phyloP scores from a whole-genome alignment of 2,113 vertebrate genomes.

The Montifringilla adamsi region DNA sequence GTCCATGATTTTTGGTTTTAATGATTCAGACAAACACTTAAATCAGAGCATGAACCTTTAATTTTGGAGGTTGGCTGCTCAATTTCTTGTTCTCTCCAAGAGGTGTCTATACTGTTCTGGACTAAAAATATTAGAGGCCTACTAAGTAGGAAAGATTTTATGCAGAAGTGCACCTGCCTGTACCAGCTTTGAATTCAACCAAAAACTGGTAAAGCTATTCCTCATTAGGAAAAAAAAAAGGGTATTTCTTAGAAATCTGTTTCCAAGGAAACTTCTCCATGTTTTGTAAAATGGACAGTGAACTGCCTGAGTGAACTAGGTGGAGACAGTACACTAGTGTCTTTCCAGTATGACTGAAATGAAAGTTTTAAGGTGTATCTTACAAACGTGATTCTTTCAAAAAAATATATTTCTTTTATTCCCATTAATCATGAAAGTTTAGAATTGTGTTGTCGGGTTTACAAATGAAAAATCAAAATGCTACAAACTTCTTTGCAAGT shows the following conservation, averaged over 20 bases:
- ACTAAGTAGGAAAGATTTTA: not conserved
- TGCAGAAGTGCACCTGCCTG: not conserved
- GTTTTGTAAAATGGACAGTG: not conserved
- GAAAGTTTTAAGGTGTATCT: not conserved
- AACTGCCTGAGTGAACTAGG: not conserved
- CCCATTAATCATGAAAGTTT: not conserved
- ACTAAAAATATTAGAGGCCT: not conserved
- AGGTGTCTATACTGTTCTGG: not conserved
- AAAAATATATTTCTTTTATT: not conserved
- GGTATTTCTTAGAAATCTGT: not conserved
- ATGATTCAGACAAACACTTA: not conserved
- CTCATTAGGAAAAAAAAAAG: not conserved
- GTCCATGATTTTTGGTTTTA: not conserved
- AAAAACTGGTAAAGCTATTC: not conserved
- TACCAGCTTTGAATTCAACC: not conserved
- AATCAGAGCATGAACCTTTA: not conserved
- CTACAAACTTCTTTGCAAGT: not conserved
- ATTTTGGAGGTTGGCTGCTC: not conserved
- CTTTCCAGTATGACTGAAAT: not conserved
- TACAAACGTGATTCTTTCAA: not conserved
- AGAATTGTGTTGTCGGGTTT: not conserved
- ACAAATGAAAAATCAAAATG: not conserved
- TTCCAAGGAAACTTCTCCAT: not conserved
- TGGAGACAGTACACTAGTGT: not conserved
- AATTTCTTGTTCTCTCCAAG: not conserved